Base-by-base conservation (phyloP, 2,797 vertebrate species). In the Hafferia zeledoni region DNA sequence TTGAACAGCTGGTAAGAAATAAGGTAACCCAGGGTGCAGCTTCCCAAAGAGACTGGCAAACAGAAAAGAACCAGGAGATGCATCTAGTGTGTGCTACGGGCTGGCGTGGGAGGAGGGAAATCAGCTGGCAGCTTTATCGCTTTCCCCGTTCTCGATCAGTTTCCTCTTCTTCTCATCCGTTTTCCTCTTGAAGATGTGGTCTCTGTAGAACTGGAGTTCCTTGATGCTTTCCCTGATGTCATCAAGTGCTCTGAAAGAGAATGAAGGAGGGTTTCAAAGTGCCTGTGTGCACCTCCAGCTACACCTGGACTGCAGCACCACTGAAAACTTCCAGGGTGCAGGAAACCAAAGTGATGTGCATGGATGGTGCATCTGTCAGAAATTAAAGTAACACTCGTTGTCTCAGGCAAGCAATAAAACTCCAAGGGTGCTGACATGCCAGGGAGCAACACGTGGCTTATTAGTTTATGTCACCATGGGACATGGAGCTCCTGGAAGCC, bases 171-270 rank as follows among this genome's bases (percentile, higher is more conserved):
- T 98, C 52, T 98, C 98, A 25, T 98, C 98, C 30, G 94, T 96
- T 85, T 98, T 97, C 59, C 94, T 95, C 97, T 98, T 99, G 97
- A 99, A 99, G 96, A 99, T 96, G 71, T 95, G 98, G 27, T 95
- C 98, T 97, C 98, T 98, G 98, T 99, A 99, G 98, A 98, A 99
- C 95, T 98, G 98, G 37, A 99, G 98, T 79, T 99, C 99, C 96
- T 98, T 99, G 93, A 99, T 99, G 98, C 99, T 99, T 97, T 99
- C 99, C 87, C 90, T 97, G 97, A 99, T 99, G 98, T 99, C 99
- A n/a, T 98, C 99, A 50, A 99, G 96, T 1, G 99, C 99, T 97
- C 99, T 99, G 95, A 91, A 97, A 98, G 77, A 75, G 90, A 96
- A 94, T 87, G 50, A 85, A 64, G 75, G 61, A 80, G n/a, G 52